These are phyloP conservation scores for Drosophila ezoana DNA, from an alignment of 2,888 invertebrate genomes.

Conservation along the genomic window DNA sequence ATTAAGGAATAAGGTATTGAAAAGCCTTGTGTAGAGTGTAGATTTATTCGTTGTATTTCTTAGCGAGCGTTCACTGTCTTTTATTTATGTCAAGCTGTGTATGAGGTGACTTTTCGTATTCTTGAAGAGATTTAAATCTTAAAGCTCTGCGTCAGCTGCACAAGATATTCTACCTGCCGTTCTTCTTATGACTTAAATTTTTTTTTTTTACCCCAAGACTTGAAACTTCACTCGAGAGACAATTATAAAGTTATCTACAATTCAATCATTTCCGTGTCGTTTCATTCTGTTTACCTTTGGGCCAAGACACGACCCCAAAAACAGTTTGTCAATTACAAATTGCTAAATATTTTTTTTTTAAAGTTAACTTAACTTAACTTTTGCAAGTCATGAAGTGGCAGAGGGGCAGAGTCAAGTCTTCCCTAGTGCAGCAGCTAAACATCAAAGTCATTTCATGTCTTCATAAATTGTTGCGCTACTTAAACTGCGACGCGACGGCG, in stretches of 20 bases:
- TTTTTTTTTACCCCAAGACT: constrained; percentile 1
- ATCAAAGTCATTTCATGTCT: constrained; percentile 78
- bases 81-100: constrained; percentile 12
- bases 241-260: constrained; percentile 59
- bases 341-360: constrained; percentile 47
- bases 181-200: not conserved
- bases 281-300: constrained; percentile 47
- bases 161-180: constrained; percentile 39
- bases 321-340: constrained; percentile 73
- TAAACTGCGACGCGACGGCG: constrained; percentile 41
- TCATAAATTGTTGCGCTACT: constrained; percentile 73
- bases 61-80: not conserved
- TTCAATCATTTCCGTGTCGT: constrained; percentile 57
- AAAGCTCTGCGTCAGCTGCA: constrained; percentile 31
- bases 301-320: constrained; percentile 33
- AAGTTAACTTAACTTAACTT: constrained; percentile 38
- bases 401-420: not conserved
- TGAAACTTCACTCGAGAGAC: constrained; percentile 21
- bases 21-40: too few species aligned
- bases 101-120: constrained; percentile 5
- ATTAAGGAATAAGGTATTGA: not conserved
- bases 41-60: not conserved
- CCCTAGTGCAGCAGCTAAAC: constrained; percentile 64
- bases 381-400: constrained; percentile 63
- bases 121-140: constrained; percentile 14